These are phyloP conservation scores for Nycteola revayana DNA, from an alignment of 2,888 invertebrate genomes.

Conservation along the genomic window DNA sequence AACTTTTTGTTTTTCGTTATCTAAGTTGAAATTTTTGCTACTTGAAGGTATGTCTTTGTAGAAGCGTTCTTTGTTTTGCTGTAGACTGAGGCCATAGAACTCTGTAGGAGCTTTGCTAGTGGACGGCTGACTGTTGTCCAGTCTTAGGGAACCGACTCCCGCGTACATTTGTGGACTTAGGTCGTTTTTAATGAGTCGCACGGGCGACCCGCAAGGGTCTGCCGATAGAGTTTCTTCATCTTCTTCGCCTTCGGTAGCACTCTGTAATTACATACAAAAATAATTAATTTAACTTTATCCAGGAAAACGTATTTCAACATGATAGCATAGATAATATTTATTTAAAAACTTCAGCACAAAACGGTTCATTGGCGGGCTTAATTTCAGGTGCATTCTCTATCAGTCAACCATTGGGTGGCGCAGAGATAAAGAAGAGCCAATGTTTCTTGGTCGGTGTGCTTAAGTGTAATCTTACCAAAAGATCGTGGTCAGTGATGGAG, in stretches of 20 bases:
- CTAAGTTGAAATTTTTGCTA: conserved; percentile 67
- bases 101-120: conserved; percentile 47
- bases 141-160: conserved; percentile 26
- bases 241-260: conserved; percentile 78
- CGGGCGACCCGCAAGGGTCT: conserved; percentile 69
- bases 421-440: no score
- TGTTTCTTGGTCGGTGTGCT: no score
- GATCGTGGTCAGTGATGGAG: conserved; percentile 82
- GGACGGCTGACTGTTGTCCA: conserved; percentile 43
- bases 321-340: no score
- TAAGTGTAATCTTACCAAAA: conserved; percentile 58
- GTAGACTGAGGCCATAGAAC: conserved; percentile 59
- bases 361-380: no score
- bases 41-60: conserved; percentile 70
- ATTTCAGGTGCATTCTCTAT: no score
- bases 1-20: conserved; percentile 57
- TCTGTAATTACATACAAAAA: conserved; percentile 34
- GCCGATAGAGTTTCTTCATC: conserved; percentile 81
- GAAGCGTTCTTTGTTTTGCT: conserved; percentile 63
- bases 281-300: no score
- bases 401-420: no score
- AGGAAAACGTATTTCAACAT: no score
- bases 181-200: conserved; percentile 60
- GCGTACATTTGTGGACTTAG: conserved; percentile 48
- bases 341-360: no score